Percentiles rank a stretch among this genome's conserved stretches.
Conservation (phyloP, 2,888 invertebrate genomes). For the Noctuana brunneofusca region DNA sequence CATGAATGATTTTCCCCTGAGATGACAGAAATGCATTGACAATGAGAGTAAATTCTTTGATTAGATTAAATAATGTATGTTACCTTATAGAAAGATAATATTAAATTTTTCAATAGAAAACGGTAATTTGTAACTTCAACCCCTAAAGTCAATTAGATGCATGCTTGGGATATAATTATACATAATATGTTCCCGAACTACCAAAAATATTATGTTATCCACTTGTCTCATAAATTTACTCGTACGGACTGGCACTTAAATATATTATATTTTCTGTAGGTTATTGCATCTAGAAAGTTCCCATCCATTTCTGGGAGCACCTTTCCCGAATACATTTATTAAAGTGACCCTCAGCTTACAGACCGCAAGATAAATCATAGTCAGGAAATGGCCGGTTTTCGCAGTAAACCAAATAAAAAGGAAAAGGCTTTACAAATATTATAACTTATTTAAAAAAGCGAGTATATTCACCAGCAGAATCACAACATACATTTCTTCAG, state of each 20-base stretch:
- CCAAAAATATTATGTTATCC: constrained; percentile 5
- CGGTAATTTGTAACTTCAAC: too few relatives aligned
- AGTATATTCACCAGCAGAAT: background rate
- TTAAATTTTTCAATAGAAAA: too few relatives aligned
- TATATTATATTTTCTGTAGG: constrained; percentile 49
- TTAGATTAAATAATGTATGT: too few relatives aligned
- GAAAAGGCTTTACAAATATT: constrained; percentile 55
- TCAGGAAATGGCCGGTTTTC: constrained; percentile 71
- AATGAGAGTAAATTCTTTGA: too few relatives aligned
- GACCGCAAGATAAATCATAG: constrained; percentile 79
- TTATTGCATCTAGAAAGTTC: constrained; percentile 71
- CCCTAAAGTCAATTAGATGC: too few relatives aligned
- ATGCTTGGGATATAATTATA: background rate
- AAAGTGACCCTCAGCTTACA: constrained; percentile 79
- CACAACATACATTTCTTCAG: background rate
- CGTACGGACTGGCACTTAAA: constrained; percentile 21
- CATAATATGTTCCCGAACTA: background rate
- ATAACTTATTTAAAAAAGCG: constrained; percentile 10
- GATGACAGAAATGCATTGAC: too few relatives aligned
- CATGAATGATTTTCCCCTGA: too few relatives aligned
- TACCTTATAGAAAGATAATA: too few relatives aligned
- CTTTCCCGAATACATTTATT: constrained; percentile 80
- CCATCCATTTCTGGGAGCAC: constrained; percentile 70
- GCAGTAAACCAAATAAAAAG: constrained; percentile 69
- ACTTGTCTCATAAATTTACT: constrained; percentile 15